Conservation (phyloP, 2,113 vertebrate genomes). For the Ploceus nigricollis region DNA sequence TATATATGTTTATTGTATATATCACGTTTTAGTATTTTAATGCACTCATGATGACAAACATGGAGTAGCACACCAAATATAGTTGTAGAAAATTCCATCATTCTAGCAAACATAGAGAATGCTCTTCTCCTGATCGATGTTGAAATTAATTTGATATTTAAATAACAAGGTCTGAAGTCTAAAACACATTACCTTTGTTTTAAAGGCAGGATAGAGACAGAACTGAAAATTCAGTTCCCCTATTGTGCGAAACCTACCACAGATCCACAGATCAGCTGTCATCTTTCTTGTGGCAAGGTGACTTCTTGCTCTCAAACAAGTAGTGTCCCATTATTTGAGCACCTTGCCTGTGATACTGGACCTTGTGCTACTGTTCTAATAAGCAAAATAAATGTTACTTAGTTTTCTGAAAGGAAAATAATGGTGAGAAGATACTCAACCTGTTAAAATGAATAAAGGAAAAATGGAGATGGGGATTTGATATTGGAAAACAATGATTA, state of each 20-base stretch:
- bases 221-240: background rate
- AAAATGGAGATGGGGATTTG: background rate
- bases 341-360: background rate
- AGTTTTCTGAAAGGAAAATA: background rate
- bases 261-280: background rate
- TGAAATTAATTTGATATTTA: background rate
- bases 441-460: background rate
- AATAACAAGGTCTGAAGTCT: background rate
- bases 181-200: background rate
- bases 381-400: background rate
- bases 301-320: background rate
- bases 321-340: background rate
- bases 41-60: background rate
- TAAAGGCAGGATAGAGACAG: background rate
- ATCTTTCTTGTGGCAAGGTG: background rate
- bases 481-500: background rate
- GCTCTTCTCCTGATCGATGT: background rate
- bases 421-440: background rate
- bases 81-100: background rate
- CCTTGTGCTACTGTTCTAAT: background rate
- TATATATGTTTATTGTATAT: background rate
- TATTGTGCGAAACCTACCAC: background rate
- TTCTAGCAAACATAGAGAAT: background rate
- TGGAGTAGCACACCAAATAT: fast-evolving
- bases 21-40: background rate